Evolutionary conservation across 2,113 vertebrate genomes (phyloP).

Genomic region (Tragelaphus imberbis): DNA sequence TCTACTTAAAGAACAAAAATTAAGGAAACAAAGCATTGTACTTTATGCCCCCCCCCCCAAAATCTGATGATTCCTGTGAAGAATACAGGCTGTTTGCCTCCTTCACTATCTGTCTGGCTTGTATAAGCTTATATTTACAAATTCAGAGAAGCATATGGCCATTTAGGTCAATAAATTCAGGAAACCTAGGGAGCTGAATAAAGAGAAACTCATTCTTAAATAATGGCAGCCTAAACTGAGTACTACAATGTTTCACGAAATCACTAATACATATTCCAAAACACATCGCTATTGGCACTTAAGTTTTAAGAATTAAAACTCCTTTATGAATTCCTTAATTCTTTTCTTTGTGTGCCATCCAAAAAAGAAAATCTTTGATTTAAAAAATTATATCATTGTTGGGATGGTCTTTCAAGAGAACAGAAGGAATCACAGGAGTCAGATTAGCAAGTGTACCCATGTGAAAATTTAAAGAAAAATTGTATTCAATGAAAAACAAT

Average conservation of each 20-base stretch:
- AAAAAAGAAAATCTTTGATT: not conserved
- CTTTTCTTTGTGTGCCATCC: not conserved
- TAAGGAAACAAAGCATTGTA: not conserved
- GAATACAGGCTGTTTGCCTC: not conserved
- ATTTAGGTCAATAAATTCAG: not conserved
- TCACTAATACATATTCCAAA: not conserved
- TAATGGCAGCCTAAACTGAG: not conserved
- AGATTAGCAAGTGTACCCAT: not conserved
- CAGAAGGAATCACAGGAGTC: not conserved
- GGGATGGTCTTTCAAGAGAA: not conserved
- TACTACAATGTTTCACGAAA: not conserved
- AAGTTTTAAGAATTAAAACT: not conserved
- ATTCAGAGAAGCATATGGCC: not conserved
- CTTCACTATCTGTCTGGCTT: not conserved
- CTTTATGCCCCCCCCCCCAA: too few relatives aligned
- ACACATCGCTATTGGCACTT: not conserved
- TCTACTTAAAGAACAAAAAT: not conserved
- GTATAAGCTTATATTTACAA: not conserved
- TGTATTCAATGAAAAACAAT: not conserved
- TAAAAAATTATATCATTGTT: not conserved
- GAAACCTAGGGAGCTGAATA: not conserved
- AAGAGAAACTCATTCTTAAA: not conserved
- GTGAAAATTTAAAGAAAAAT: not conserved
- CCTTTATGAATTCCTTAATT: not conserved
- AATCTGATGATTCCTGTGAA: not conserved